Conservation (phyloP, 2,797 vertebrate genomes). For the Coendou prehensilis region DNA sequence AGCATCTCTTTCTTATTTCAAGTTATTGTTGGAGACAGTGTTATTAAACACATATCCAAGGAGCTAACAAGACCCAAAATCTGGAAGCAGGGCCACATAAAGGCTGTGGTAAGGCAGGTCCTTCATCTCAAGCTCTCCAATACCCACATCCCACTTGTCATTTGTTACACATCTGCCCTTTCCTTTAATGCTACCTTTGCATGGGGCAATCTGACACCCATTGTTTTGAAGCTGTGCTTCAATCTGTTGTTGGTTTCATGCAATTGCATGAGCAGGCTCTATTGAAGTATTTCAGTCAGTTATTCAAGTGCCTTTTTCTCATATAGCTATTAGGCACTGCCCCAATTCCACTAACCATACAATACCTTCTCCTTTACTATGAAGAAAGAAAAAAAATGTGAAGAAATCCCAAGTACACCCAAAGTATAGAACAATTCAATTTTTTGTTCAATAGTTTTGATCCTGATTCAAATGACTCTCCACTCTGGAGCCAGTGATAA, state of each 20-base stretch:
- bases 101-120: not conserved
- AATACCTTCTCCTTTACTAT: not conserved
- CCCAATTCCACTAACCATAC: not conserved
- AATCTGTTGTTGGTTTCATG: not conserved
- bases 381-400: not conserved
- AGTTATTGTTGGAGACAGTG: not conserved
- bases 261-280: not conserved
- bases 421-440: not conserved
- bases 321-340: not conserved
- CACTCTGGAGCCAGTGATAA: not conserved
- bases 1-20: not conserved
- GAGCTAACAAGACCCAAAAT: not conserved
- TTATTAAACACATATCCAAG: not conserved
- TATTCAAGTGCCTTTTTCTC: conserved; percentile 5
- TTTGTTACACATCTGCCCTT: not conserved
- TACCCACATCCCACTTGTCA: not conserved
- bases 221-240: not conserved
- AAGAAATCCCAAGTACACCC: conserved; percentile 35
- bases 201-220: not conserved
- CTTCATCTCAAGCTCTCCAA: too few relatives aligned
- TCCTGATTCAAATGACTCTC: not conserved
- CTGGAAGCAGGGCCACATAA: accelerated
- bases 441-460: not conserved
- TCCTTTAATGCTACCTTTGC: not conserved
- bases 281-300: not conserved